These are phyloP conservation scores for Crypturellus undulatus DNA, from an alignment of 2,113 vertebrate species.

Conservation along the genomic window DNA sequence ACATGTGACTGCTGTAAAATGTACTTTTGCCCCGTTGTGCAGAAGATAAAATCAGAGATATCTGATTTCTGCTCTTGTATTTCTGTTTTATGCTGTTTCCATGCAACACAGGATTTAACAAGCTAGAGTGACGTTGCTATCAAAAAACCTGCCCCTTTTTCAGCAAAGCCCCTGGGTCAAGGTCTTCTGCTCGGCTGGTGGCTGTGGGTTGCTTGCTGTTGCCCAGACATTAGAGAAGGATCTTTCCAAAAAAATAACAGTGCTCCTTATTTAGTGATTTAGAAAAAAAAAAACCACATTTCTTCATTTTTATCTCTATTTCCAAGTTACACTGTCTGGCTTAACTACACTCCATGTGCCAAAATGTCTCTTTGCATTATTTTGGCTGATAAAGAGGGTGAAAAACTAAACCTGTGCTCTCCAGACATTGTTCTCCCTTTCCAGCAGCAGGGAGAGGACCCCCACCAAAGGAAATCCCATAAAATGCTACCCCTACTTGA, in stretches of 20 bases:
- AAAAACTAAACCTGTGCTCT: not conserved
- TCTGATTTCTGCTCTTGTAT: not conserved
- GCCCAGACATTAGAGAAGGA: not conserved
- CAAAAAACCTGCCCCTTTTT: not conserved
- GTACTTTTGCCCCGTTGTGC: not conserved
- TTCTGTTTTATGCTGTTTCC: constrained; percentile 29
- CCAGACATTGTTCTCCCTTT: not conserved
- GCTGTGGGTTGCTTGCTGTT: not conserved
- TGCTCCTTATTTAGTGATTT: not conserved
- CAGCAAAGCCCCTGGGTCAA: not conserved
- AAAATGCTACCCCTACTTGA: not conserved
- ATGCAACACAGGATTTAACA: constrained; percentile 27
- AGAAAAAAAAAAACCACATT: not conserved
- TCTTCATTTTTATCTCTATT: not conserved
- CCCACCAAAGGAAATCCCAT: fast-evolving
- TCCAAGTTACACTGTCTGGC: not conserved
- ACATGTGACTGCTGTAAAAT: not conserved
- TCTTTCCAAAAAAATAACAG: not conserved
- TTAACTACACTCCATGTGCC: not conserved
- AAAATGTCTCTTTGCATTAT: not conserved
- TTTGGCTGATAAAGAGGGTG: not conserved
- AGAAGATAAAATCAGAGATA: not conserved
- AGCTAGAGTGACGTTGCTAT: not conserved
- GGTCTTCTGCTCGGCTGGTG: not conserved
- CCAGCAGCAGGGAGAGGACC: not conserved